Percentiles rank a stretch among this genome's conserved stretches.
Conservation (phyloP, 2,113 vertebrate genomes). For the Irena cyanogastra region DNA sequence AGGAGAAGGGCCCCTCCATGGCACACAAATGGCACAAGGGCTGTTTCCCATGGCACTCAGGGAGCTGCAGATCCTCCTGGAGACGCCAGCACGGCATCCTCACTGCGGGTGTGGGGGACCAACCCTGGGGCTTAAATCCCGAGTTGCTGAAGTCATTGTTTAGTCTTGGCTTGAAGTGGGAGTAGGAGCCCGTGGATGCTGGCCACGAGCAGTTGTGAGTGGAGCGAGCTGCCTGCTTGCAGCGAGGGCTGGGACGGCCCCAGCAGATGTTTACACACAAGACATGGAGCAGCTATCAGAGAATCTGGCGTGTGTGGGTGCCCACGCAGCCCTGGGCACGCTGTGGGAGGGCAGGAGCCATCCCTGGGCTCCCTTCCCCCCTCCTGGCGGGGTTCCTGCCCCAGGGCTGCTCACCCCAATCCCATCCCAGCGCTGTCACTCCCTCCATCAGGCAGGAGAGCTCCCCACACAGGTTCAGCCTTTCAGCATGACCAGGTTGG, state of each 20-base stretch:
- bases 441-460: background rate
- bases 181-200: background rate
- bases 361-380: background rate
- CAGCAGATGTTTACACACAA: conserved; percentile 29
- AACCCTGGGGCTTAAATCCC: background rate
- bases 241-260: background rate
- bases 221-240: background rate
- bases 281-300: background rate
- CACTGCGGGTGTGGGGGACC: background rate
- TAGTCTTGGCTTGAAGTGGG: conserved; percentile 14
- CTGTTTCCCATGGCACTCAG: background rate
- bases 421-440: background rate
- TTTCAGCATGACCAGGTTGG: background rate
- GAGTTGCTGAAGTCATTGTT: conserved; percentile 10
- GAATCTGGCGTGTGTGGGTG: background rate
- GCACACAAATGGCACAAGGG: background rate
- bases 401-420: no score
- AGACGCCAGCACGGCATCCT: background rate
- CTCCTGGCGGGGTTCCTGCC: rapidly evolving
- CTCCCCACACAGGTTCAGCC: background rate
- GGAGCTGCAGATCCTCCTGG: background rate
- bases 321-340: background rate
- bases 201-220: background rate
- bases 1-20: background rate
- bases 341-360: background rate